A percentile compares a stretch with the other conserved stretches of the same genome.
phyloP scores from a whole-genome alignment of 2,113 vertebrate genomes.

The Dipodomys ordii region DNA sequence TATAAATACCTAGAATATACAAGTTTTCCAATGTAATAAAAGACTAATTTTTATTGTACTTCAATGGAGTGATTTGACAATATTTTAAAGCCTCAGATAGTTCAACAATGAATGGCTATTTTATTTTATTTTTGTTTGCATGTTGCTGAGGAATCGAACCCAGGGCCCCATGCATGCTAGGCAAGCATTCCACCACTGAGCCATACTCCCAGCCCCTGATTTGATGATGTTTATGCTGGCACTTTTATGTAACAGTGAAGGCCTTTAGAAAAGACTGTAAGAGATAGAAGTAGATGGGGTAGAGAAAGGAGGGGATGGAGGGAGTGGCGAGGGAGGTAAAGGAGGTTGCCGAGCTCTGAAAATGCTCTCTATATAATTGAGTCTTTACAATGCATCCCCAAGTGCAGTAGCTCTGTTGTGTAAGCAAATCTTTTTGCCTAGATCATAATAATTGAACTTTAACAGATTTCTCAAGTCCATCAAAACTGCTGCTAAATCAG shows the following conservation, averaged over 20 bases:
- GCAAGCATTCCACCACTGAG: no score
- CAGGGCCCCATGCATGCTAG: no score
- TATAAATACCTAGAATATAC: conserved; percentile 32
- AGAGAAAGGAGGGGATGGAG: not conserved
- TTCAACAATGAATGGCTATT: no score
- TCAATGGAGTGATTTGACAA: conserved; percentile 69
- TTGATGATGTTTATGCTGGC: conserved; percentile 47
- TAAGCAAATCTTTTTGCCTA: conserved; percentile 82
- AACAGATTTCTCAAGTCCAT: conserved; percentile 80
- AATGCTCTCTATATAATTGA: conserved; percentile 78
- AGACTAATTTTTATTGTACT: conserved; percentile 82
- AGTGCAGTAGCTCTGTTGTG: conserved; percentile 77
- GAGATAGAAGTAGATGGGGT: conserved; percentile 57
- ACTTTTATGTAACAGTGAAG: conserved; percentile 74
- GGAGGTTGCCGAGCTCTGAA: conserved; percentile 52
- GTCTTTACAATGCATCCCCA: conserved; percentile 77
- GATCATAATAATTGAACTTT: conserved; percentile 84
- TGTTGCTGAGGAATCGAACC: no score
- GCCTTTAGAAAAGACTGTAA: conserved; percentile 64
- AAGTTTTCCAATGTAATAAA: conserved; percentile 70
- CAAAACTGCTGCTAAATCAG: conserved; percentile 82
- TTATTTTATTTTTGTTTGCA: not conserved
- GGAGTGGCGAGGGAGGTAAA: not conserved
- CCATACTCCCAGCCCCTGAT: no score
- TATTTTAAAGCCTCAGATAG: not conserved